Evolutionary conservation across 2,113 vertebrate species (phyloP).

Genomic region (Mustelus asterias): DNA sequence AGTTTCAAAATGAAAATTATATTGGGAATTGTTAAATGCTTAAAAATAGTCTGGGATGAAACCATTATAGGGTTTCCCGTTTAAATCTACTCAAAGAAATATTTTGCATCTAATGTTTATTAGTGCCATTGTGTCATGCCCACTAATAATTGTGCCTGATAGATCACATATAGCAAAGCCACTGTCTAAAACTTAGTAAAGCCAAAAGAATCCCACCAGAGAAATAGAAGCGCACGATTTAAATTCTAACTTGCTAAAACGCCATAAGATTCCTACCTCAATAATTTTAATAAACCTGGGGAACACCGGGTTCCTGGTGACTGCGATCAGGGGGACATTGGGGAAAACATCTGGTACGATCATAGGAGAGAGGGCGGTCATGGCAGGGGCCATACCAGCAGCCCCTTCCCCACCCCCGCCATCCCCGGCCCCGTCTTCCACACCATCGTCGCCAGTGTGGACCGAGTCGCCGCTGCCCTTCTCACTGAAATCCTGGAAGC

Average conservation of each 20-base stretch:
- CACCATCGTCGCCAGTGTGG: slow-evolving; percentile 56
- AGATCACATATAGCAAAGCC: not conserved
- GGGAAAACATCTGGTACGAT: slow-evolving; percentile 87
- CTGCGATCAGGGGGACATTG: slow-evolving; percentile 83
- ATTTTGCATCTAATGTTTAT: not conserved
- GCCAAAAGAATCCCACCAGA: not conserved
- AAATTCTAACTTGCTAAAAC: not conserved
- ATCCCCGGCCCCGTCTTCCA: slow-evolving; percentile 58
- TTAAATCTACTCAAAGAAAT: not conserved
- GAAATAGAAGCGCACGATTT: not conserved
- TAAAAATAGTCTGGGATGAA: not conserved
- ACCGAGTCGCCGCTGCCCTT: slow-evolving; percentile 46
- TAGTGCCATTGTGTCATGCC: not conserved
- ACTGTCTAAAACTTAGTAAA: not conserved
- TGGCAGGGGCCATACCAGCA: slow-evolving; percentile 55
- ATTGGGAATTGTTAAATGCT: not conserved
- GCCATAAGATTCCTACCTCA: slow-evolving; percentile 64
- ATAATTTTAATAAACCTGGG: slow-evolving; percentile 97
- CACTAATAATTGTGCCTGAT: not conserved
- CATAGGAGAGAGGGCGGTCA: slow-evolving; percentile 86
- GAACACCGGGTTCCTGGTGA: slow-evolving; percentile 87
- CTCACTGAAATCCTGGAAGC: slow-evolving; percentile 48
- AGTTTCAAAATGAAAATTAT: not conserved
- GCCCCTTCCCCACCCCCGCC: slow-evolving; percentile 47
- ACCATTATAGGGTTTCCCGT: not conserved